phyloP scores from a whole-genome alignment of 2,797 vertebrate species.

The Pseudochaenichthys georgianus region DNA sequence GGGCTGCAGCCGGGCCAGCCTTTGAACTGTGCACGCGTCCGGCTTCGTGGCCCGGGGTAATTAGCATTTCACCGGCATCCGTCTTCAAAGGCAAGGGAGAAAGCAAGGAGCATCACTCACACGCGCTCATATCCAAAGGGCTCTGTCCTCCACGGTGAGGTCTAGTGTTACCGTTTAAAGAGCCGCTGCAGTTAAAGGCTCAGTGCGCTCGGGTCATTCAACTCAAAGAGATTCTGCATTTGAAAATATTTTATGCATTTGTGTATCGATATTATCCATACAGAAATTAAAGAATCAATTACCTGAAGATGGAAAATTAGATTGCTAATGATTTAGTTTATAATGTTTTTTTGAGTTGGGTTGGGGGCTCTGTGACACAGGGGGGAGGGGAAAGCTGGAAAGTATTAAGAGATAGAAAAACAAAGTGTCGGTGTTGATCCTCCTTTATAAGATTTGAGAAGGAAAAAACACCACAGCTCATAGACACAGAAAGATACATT shows the following conservation, averaged over 20 bases:
- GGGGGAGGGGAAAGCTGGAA: neutral
- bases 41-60: conserved; percentile 68
- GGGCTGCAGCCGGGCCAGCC: conserved; percentile 56
- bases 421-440: neutral
- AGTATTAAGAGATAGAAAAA: neutral
- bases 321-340: neutral
- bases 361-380: neutral
- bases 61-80: conserved; percentile 78
- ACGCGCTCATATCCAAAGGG: conserved; percentile 65
- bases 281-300: neutral
- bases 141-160: conserved; percentile 57
- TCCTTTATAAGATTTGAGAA: neutral
- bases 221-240: neutral
- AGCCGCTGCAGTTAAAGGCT: conserved; percentile 56
- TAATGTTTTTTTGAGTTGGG: neutral
- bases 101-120: conserved; percentile 56
- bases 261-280: conserved; percentile 7
- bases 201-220: conserved; percentile 26
- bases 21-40: conserved; percentile 76
- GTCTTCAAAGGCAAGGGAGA: conserved; percentile 76
- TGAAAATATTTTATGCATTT: neutral
- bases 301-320: neutral
- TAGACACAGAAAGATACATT: neutral
- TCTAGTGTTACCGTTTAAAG: conserved; percentile 66
- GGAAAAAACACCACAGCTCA: neutral